These are phyloP conservation scores for Nudaria mundana DNA, from an alignment of 2,888 invertebrate genomes.

Conservation along the genomic window DNA sequence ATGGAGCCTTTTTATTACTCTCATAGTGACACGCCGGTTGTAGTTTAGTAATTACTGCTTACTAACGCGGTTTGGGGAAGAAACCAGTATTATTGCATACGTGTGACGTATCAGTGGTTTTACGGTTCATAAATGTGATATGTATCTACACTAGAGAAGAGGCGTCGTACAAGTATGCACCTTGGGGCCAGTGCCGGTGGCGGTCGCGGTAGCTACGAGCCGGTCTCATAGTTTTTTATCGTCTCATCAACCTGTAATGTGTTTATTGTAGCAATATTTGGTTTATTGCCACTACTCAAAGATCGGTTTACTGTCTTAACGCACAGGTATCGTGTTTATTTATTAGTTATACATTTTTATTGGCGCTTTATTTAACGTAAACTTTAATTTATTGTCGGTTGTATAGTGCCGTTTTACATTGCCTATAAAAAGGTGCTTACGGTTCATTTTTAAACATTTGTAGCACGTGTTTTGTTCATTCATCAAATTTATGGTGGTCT, in stretches of 20 bases:
- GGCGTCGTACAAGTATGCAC: constrained; percentile 49
- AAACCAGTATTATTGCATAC: constrained; percentile 70
- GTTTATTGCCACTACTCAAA: constrained; percentile 77
- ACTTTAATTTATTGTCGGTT: constrained; percentile 79
- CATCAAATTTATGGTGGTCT: constrained; percentile 79
- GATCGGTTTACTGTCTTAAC: constrained; percentile 77
- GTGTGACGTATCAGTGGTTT: constrained; percentile 64
- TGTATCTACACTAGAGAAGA: constrained; percentile 61
- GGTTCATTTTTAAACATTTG: constrained; percentile 78
- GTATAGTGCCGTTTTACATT: constrained; percentile 78
- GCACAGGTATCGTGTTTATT: constrained; percentile 80
- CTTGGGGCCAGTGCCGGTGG: constrained; percentile 35
- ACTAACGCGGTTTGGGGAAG: constrained; percentile 70
- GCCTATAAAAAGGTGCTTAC: constrained; percentile 80
- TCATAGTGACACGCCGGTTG: constrained; percentile 71
- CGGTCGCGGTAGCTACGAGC: constrained; percentile 17
- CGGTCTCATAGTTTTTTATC: constrained; percentile 57
- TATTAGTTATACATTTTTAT: constrained; percentile 82
- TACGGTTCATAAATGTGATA: constrained; percentile 77
- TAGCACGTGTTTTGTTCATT: constrained; percentile 80
- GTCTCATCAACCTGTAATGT: constrained; percentile 75
- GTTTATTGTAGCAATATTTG: constrained; percentile 80
- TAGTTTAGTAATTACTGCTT: constrained; percentile 72
- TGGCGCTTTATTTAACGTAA: constrained; percentile 80
- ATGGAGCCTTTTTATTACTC: constrained; percentile 76